These are phyloP conservation scores for Furcula furcula DNA, from an alignment of 2,888 invertebrate species.

Conservation along the genomic window DNA sequence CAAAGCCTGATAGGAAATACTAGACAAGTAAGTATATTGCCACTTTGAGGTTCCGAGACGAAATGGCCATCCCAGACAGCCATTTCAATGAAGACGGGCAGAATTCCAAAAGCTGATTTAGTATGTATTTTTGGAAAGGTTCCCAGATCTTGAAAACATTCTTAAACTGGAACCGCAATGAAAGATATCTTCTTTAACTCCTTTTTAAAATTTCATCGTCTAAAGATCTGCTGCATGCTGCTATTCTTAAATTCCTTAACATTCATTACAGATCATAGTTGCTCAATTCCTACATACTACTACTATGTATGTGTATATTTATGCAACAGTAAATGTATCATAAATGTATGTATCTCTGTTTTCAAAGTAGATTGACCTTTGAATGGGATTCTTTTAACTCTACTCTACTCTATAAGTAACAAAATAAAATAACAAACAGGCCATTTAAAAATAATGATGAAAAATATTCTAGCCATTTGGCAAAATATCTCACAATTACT, in stretches of 20 bases:
- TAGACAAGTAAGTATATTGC: conserved; percentile 14
- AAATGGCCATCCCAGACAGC: conserved; percentile 21
- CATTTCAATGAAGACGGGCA: conserved; percentile 37
- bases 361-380: conserved; percentile 3
- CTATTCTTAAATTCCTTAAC: too few species aligned
- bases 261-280: too few species aligned
- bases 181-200: too few species aligned
- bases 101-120: conserved; percentile 45
- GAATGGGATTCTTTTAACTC: too few species aligned
- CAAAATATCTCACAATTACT: conserved; percentile 10
- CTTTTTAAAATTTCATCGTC: too few species aligned
- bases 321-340: too few species aligned
- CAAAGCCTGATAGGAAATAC: conserved; percentile 8
- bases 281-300: too few species aligned
- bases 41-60: conserved; percentile 14
- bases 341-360: too few species aligned
- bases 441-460: conserved; percentile 3
- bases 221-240: too few species aligned
- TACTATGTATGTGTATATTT: too few species aligned
- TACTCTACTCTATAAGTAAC: conserved; percentile 4
- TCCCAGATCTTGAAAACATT: conserved; percentile 20
- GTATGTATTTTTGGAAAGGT: conserved; percentile 26
- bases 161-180: too few species aligned
- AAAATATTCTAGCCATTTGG: conserved; percentile 19
- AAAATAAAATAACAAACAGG: conserved; percentile 5